phyloP scores from a whole-genome alignment of 2,113 vertebrate genomes.

The Tilapia sparmanii region DNA sequence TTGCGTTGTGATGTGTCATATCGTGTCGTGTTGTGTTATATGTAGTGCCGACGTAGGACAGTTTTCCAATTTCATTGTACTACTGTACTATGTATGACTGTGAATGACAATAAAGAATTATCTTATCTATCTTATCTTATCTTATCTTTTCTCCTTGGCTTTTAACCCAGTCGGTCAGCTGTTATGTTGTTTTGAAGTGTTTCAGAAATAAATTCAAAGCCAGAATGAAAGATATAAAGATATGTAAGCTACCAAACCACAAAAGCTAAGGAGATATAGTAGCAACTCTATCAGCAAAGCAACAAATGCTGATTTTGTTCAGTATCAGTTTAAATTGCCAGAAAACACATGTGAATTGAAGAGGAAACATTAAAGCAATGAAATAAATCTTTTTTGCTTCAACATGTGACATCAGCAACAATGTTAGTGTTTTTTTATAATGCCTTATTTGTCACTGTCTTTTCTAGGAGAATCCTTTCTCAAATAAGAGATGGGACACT shows the following conservation, averaged over 20 bases:
- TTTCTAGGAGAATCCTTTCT: constrained; percentile 59
- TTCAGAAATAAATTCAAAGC: neutral
- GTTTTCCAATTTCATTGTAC: too few species aligned
- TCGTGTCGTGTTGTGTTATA: too few species aligned
- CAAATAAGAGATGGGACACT: constrained; percentile 45
- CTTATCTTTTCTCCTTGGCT: too few species aligned
- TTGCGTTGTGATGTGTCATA: too few species aligned
- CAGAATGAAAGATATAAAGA: neutral
- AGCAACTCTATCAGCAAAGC: neutral
- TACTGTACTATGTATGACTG: too few species aligned
- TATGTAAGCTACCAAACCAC: neutral
- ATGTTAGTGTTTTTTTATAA: neutral
- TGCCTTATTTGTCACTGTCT: neutral
- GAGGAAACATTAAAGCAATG: neutral
- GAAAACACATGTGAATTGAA: neutral
- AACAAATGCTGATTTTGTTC: neutral
- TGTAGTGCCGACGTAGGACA: too few species aligned
- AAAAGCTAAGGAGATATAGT: neutral
- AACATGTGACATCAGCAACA: neutral
- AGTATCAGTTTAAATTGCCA: neutral
- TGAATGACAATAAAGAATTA: too few species aligned
- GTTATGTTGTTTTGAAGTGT: neutral
- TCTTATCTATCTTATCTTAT: too few species aligned
- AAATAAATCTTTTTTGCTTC: neutral
- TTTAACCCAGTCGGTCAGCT: too few species aligned